A percentile compares a stretch with the other conserved stretches of the same genome.
These are phyloP conservation scores for Macroglossus sobrinus DNA, from an alignment of 2,113 vertebrate genomes.

Conservation along the genomic window DNA sequence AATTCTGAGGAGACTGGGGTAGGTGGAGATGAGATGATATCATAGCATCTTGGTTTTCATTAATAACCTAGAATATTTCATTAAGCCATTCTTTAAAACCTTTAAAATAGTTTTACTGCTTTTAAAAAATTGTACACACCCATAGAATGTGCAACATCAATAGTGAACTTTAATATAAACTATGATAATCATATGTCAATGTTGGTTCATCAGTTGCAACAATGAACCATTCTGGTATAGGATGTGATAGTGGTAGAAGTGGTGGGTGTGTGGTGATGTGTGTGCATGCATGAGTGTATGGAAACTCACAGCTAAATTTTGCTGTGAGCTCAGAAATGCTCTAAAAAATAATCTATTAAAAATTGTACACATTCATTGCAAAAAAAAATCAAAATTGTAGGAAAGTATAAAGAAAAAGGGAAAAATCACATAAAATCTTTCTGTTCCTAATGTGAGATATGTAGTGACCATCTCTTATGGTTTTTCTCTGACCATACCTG, in stretches of 20 bases:
- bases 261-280: background rate
- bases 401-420: background rate
- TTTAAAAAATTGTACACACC: background rate
- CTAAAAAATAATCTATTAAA: background rate
- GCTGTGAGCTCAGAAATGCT: background rate
- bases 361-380: background rate
- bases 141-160: background rate
- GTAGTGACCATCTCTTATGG: background rate
- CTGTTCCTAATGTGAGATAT: background rate
- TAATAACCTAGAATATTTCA: background rate
- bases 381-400: background rate
- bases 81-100: background rate
- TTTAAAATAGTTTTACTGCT: background rate
- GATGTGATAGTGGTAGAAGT: background rate
- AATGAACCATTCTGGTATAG: background rate
- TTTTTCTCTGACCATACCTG: background rate
- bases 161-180: background rate
- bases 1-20: background rate
- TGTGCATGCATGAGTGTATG: background rate
- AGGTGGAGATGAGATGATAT: background rate
- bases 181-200: background rate
- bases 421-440: background rate
- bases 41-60: background rate
- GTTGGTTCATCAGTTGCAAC: background rate
- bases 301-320: background rate